Base-by-base conservation (phyloP, 2,888 invertebrate species). In the Clitarchus hookeri region DNA sequence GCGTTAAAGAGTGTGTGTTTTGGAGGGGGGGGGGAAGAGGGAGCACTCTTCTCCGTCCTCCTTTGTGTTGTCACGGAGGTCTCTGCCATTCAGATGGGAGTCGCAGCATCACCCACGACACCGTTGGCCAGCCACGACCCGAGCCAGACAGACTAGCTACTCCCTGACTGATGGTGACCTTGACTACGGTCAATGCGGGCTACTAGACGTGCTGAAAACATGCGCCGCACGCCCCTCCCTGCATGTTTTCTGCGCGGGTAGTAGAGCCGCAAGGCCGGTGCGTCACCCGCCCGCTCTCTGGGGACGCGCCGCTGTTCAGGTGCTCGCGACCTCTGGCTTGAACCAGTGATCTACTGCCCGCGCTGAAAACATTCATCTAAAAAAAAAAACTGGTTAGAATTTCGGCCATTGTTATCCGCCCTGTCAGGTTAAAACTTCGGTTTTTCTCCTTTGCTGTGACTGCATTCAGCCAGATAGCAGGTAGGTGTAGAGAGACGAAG, bases 61-160 rank as follows among this genome's bases (percentile, higher is more conserved):
- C 65, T 65, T 65, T 65, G 65, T 65, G 65, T 65, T 65, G 65
- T 19, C 65, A n/a, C 65, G 65, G 65, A 65, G 65, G 65, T 65
- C 23, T 65, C 65, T n/a, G 0, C 65, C 65, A 65, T 65, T 65
- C 65, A 65, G 65, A n/a, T n/a, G 65, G 65, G 23, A 65, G 65
- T 65, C 65, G 65, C n/a, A 19, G 65, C 65, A 65, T 23, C 65
- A n/a, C 65, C 65, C 65, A n/a, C 48, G 48, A 48, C 48, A 48
- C 48, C 48, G 3, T 48, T 6, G 8, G 48, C 48, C 48, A 12
- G 48, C 48, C 48, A 48, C 65, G 65, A 65, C 19, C 65, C 23
- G 23, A 65, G 65, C 65, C 65, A 65, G 23, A 53, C 53, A 16
- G 19, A 8, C 53, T 53, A 19, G 53, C 12, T 19, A n/a, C 65